These are phyloP conservation scores for Calyptommatus sinebrachiatus DNA, from an alignment of 2,113 vertebrate species.

Conservation along the genomic window DNA sequence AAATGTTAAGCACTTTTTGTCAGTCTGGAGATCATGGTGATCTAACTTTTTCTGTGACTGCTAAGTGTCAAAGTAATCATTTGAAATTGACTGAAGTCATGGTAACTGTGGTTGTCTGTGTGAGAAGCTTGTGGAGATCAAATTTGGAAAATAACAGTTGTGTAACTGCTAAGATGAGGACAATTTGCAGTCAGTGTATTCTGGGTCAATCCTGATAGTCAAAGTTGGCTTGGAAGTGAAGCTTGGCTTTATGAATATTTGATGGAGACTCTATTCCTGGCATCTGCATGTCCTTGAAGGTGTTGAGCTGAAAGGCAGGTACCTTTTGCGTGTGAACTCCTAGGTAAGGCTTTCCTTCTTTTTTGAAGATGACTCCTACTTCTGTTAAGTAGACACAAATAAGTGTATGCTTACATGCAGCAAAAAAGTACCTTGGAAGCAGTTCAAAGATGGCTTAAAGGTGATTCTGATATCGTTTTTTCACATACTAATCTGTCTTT, in stretches of 20 bases:
- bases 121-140: slow-evolving; percentile 5
- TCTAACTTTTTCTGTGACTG: background rate
- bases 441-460: too few relatives aligned
- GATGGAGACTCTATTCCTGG: slow-evolving; percentile 37
- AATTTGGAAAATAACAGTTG: background rate
- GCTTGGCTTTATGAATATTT: slow-evolving; percentile 39
- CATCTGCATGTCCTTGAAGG: slow-evolving; percentile 38
- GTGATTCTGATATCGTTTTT: too few relatives aligned
- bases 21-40: background rate
- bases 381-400: slow-evolving; percentile 33
- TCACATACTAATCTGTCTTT: too few relatives aligned
- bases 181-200: slow-evolving; percentile 1
- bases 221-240: slow-evolving; percentile 5
- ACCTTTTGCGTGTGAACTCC: slow-evolving; percentile 36
- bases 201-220: slow-evolving; percentile 19
- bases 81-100: background rate
- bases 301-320: slow-evolving; percentile 52
- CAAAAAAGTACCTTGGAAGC: too few relatives aligned
- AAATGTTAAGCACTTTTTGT: background rate
- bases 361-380: slow-evolving; percentile 16
- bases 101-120: background rate
- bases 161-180: background rate
- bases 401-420: background rate
- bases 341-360: slow-evolving; percentile 37
- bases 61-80: background rate